Conservation (phyloP, 2,888 invertebrate species). For the Trissoscelio sp. region DNA sequence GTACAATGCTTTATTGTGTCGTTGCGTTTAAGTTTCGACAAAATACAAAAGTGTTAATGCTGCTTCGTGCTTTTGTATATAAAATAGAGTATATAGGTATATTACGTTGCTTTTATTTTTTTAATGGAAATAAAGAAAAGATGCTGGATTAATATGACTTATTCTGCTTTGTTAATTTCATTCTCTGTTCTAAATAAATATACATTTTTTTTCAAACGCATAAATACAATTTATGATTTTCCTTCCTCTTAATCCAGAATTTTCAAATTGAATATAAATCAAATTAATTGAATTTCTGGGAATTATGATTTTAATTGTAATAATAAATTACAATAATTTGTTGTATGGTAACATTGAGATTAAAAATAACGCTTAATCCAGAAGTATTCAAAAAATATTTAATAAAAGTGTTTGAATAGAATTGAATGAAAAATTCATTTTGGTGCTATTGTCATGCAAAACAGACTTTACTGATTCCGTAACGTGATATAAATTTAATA, state of each 20-base stretch:
- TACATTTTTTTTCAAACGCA: no score
- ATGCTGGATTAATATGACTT: neutral
- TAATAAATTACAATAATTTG: no score
- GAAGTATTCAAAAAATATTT: slow-evolving; percentile 7
- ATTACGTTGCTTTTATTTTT: slow-evolving; percentile 3
- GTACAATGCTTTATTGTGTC: slow-evolving; percentile 35
- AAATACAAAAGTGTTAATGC: slow-evolving; percentile 41
- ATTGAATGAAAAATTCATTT: slow-evolving; percentile 43
- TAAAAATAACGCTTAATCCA: neutral
- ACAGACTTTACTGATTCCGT: slow-evolving; percentile 21
- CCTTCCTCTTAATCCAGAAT: no score
- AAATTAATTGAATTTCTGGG: no score
- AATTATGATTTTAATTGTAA: no score
- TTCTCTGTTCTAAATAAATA: no score
- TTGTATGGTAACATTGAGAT: neutral
- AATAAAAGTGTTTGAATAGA: slow-evolving; percentile 36
- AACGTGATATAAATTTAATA: slow-evolving; percentile 56
- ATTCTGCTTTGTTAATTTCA: no score
- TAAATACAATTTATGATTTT: no score
- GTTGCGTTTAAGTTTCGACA: slow-evolving; percentile 25
- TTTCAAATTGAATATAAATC: no score
- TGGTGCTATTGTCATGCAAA: slow-evolving; percentile 49
- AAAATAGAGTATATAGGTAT: slow-evolving; percentile 22
- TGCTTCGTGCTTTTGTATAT: slow-evolving; percentile 11
- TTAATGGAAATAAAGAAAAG: slow-evolving; percentile 3